These are phyloP conservation scores for Stegophylla sp. DNA, from an alignment of 2,888 invertebrate genomes.

Conservation along the genomic window DNA sequence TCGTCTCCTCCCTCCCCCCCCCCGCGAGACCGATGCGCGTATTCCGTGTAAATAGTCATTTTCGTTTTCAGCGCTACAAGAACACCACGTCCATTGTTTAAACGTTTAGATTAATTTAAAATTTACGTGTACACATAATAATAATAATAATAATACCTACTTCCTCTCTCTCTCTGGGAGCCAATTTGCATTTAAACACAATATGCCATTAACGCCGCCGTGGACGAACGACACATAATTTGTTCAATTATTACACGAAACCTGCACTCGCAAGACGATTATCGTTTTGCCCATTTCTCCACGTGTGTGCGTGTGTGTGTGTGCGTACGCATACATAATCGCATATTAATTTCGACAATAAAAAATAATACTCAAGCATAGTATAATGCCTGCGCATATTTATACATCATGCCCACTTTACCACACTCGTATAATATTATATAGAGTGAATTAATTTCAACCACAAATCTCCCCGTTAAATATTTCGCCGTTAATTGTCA, in stretches of 20 bases:
- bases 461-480: background rate
- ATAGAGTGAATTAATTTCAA: background rate
- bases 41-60: conserved; percentile 20
- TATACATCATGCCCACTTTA: background rate
- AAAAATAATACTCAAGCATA: conserved; percentile 1
- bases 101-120: conserved; percentile 50
- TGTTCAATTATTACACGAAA: conserved; percentile 38
- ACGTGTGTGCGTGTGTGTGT: background rate
- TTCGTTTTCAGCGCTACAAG: conserved; percentile 36
- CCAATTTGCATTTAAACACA: conserved; percentile 50
- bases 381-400: background rate
- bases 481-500: conserved; percentile 9
- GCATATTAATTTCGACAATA: conserved; percentile 25
- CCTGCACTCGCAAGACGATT: background rate
- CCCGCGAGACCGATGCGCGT: background rate
- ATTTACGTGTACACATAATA: conserved; percentile 20
- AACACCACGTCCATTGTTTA: conserved; percentile 43
- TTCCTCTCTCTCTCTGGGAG: conserved; percentile 15
- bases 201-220: conserved; percentile 44
- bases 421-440: background rate
- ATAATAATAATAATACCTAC: background rate
- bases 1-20: background rate
- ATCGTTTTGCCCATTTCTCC: conserved; percentile 39
- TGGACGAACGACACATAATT: conserved; percentile 42
- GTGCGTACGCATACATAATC: background rate